Percentiles rank a stretch among this genome's conserved stretches.
These are phyloP conservation scores for Enteromius thamalakanensis DNA, from an alignment of 2,797 vertebrate genomes.

Conservation along the genomic window DNA sequence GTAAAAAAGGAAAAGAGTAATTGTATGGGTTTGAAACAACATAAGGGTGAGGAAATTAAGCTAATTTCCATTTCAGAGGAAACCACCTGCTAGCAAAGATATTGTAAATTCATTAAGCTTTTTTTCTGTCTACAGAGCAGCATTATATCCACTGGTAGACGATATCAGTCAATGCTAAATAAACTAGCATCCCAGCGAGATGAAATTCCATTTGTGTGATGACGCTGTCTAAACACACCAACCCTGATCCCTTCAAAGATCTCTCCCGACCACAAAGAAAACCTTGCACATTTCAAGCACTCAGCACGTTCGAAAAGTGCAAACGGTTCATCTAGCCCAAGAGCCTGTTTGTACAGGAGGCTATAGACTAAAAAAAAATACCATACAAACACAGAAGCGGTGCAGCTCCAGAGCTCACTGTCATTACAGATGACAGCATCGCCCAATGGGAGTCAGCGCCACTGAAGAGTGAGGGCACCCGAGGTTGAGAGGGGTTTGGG, in stretches of 20 bases:
- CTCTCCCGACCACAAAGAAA: slow-evolving; percentile 60
- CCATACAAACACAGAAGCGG: slow-evolving; percentile 49
- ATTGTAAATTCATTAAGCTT: background rate
- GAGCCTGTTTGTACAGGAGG: slow-evolving; percentile 61
- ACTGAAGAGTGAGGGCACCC: slow-evolving; percentile 11
- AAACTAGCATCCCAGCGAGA: background rate
- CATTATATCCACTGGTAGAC: background rate
- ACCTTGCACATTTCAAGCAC: slow-evolving; percentile 65
- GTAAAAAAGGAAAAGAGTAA: background rate
- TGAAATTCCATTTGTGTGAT: slow-evolving; percentile 10
- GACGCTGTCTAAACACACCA: slow-evolving; percentile 21
- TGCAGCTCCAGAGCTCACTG: slow-evolving; percentile 32
- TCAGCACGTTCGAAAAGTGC: slow-evolving; percentile 68
- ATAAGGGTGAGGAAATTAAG: background rate
- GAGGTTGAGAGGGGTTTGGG: slow-evolving; percentile 20
- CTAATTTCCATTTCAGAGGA: background rate
- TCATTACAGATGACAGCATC: slow-evolving; percentile 52
- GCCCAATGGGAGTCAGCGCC: slow-evolving; percentile 36
- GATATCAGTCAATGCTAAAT: background rate
- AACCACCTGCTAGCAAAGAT: background rate
- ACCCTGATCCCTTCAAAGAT: slow-evolving; percentile 22
- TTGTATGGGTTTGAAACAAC: background rate
- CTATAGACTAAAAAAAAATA: slow-evolving; percentile 33
- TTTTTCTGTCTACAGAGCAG: background rate
- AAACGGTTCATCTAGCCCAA: slow-evolving; percentile 44